phyloP scores from a whole-genome alignment of 2,888 invertebrate species.

The Xanthia icteritia region DNA sequence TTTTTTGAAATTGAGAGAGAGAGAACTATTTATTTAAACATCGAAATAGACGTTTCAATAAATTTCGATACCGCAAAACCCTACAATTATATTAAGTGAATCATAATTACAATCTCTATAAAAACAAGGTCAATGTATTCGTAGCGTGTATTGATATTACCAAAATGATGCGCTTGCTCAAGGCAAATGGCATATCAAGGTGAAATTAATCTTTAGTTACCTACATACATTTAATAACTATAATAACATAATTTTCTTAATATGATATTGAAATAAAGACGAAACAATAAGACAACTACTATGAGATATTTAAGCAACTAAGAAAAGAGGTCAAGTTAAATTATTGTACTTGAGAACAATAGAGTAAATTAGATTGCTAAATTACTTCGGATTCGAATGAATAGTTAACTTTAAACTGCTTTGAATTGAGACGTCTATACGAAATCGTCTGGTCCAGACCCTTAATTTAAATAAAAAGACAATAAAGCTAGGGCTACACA shows the following conservation, averaged over 20 bases:
- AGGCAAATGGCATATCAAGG: slow-evolving; percentile 56
- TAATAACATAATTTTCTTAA: slow-evolving; percentile 42
- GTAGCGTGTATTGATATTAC: slow-evolving; percentile 36
- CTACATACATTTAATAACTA: slow-evolving; percentile 40
- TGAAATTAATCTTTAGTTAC: slow-evolving; percentile 39
- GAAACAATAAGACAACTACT: slow-evolving; percentile 19
- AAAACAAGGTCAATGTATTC: slow-evolving; percentile 38
- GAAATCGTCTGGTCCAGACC: slow-evolving; percentile 15
- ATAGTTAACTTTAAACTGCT: slow-evolving; percentile 20
- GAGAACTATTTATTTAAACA: slow-evolving; percentile 20
- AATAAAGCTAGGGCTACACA: not conserved
- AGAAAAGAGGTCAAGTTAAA: slow-evolving; percentile 41
- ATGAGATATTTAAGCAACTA: slow-evolving; percentile 28
- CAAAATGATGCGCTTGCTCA: slow-evolving; percentile 38
- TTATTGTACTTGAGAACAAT: slow-evolving; percentile 51
- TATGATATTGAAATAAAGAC: slow-evolving; percentile 35
- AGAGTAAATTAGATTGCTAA: slow-evolving; percentile 42
- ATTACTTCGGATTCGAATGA: slow-evolving; percentile 40
- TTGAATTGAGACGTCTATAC: slow-evolving; percentile 25
- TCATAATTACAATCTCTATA: slow-evolving; percentile 36
- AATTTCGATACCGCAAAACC: slow-evolving; percentile 9
- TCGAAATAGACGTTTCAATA: slow-evolving; percentile 25
- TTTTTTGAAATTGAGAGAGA: not conserved
- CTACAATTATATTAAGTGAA: slow-evolving; percentile 44
- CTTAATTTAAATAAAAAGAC: slow-evolving; percentile 1